Evolutionary conservation across 2,888 invertebrate species (phyloP), one percentile per base, ranked within the genome.

Genomic region (Stenoptilia bipunctidactyla): DNA sequence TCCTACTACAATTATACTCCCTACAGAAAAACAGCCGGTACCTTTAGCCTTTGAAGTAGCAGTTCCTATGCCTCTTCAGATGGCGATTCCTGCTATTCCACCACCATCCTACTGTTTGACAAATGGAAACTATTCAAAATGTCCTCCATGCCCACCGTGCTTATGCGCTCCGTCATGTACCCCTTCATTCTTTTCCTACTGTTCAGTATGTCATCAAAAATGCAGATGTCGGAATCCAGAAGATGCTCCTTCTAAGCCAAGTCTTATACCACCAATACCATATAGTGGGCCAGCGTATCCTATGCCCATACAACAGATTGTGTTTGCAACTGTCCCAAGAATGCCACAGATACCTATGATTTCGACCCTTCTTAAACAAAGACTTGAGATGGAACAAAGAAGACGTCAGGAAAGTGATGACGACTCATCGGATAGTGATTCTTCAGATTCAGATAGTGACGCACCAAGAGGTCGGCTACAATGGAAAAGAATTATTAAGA

Each of bases 81-180:
- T 40, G n/a, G 52, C 52, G 0, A 38, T 48, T 36, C 34, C 47
- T 1, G 68, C 76, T 0, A 14, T 73, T 1, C 41, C 20, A 8
- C 20, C 71, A 1, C 73, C 66, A 5, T 66, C 57, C 9, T 30
- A 3, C 10, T 30, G 30, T 10, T n/a, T n/a, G 2, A 30, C 2
- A 2, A 10, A 4, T 3, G n/a, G 6, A 2, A 9, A 12, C 12
- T 3, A 9, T 3, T 12, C 30, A 2, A 30, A 35, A 15, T 74
- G 74, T 36, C 79, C 77, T 0, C 66, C 68, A 0, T 79, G 79
- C 35, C 79, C 79, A 0, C 79, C 79, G 0, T 79, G 79, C 42
- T 37, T 62, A 0, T 79, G 79, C 40, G 38, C 39, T 15, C 76
- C 79, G 1, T 52, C 58, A 0, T 79, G 77, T 40, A 75, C 74